A percentile compares a stretch with the other conserved stretches of the same genome.
Conservation (phyloP, 2,888 invertebrate species). For the Pterostichus madidus region DNA sequence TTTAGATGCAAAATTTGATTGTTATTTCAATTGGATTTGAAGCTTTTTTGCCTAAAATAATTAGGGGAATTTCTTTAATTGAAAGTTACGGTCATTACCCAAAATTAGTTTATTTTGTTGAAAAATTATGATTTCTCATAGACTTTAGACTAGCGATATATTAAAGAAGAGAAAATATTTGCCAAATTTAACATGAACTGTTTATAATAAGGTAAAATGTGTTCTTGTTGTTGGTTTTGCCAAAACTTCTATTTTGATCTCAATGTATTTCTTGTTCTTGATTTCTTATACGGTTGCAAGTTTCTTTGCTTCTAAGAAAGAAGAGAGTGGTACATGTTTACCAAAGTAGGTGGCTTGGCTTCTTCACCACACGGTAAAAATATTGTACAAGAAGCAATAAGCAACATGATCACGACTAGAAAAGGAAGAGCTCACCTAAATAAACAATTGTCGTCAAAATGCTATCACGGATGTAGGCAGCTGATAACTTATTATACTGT, state of each 20-base stretch:
- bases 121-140: no score
- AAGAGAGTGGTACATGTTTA: slow-evolving; percentile 45
- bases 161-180: no score
- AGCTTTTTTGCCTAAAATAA: no score
- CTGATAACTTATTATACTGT: slow-evolving; percentile 17
- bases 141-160: no score
- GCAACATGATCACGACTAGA: slow-evolving; percentile 39
- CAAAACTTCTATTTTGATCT: no score
- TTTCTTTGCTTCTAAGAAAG: not conserved
- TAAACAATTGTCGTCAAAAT: slow-evolving; percentile 36
- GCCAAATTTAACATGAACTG: no score
- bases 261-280: not conserved
- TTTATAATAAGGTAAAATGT: no score
- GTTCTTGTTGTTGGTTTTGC: not conserved
- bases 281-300: not conserved
- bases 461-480: slow-evolving; percentile 21
- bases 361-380: slow-evolving; percentile 23
- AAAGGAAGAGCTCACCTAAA: slow-evolving; percentile 53
- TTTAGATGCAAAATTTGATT: no score
- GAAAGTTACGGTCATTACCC: no score
- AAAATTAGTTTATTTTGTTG: no score
- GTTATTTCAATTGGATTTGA: no score
- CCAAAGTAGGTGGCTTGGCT: slow-evolving; percentile 36
- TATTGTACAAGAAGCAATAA: slow-evolving; percentile 25
- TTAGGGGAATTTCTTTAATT: no score